Evolutionary conservation across 2,113 vertebrate genomes (phyloP).

Genomic region (Girardinichthys multiradiatus): DNA sequence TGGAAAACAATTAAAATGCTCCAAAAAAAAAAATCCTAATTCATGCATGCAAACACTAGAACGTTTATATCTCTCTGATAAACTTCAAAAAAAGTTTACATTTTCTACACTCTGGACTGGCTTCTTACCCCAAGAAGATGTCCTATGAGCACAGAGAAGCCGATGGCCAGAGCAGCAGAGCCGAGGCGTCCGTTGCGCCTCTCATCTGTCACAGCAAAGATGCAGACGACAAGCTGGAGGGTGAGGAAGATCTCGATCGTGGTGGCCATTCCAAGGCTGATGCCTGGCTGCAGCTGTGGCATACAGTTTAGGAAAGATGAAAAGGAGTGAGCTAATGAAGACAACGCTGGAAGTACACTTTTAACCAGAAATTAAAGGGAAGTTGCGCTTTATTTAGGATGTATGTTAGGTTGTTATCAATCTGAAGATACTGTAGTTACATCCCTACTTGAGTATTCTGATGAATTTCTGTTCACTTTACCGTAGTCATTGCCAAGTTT

Average conservation of each 20-base stretch:
- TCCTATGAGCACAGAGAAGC: conserved; percentile 92
- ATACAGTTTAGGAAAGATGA: neutral
- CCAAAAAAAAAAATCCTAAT: neutral
- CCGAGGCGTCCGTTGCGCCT: conserved; percentile 88
- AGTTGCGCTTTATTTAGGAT: neutral
- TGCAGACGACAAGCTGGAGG: conserved; percentile 91
- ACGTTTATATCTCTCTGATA: neutral
- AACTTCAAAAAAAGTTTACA: neutral
- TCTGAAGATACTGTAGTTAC: too few relatives aligned
- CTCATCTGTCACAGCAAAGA: conserved; percentile 92
- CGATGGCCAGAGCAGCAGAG: conserved; percentile 89
- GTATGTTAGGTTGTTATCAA: neutral
- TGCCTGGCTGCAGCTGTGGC: conserved; percentile 87
- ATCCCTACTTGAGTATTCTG: neutral
- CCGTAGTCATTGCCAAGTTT: conserved; percentile 91
- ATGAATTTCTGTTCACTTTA: conserved; percentile 60
- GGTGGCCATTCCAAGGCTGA: conserved; percentile 92
- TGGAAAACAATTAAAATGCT: too few relatives aligned
- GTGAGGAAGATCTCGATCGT: conserved; percentile 94
- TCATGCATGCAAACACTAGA: fast-evolving
- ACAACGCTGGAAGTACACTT: neutral
- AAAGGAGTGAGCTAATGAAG: neutral
- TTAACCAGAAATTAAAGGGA: neutral
- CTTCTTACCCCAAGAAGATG: conserved; percentile 94
- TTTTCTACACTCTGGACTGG: neutral